A percentile compares a stretch with the other conserved stretches of the same genome.
Conservation (phyloP, 2,113 vertebrate species). For the Trichomycterus rosablanca region DNA sequence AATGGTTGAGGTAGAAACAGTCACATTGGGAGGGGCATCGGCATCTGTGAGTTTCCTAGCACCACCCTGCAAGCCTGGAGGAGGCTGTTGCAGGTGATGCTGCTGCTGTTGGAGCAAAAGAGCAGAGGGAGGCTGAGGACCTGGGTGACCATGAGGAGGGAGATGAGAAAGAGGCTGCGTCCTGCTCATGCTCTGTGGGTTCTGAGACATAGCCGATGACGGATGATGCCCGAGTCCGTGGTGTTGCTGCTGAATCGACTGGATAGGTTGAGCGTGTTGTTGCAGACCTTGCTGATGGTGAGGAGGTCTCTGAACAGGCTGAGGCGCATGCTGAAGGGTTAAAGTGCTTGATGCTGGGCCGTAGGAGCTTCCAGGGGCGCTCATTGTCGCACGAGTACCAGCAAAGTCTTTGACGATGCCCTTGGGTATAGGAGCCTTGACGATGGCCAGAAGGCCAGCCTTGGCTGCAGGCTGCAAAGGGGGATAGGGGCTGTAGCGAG, state of each 20-base stretch:
- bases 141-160: constrained; percentile 55
- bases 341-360: constrained; percentile 87
- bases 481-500: constrained; percentile 97
- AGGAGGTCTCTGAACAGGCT: constrained; percentile 72
- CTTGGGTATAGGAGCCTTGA: constrained; percentile 87
- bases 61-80: constrained; percentile 72
- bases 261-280: constrained; percentile 67
- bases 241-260: constrained; percentile 59
- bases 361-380: constrained; percentile 79
- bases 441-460: constrained; percentile 90
- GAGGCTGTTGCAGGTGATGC: constrained; percentile 73
- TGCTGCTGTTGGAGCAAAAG: constrained; percentile 76
- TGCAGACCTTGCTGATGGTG: constrained; percentile 65
- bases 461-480: constrained; percentile 86
- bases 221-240: constrained; percentile 66
- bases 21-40: constrained; percentile 95
- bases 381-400: constrained; percentile 91
- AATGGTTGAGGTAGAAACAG: constrained; percentile 99
- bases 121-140: constrained; percentile 60
- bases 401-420: constrained; percentile 93
- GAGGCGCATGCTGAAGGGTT: constrained; percentile 77
- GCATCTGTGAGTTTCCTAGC: constrained; percentile 89
- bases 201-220: constrained; percentile 54
- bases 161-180: constrained; percentile 64
- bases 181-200: constrained; percentile 61